Conservation (phyloP, 2,888 invertebrate genomes). For the Chymomyza procnemis region DNA sequence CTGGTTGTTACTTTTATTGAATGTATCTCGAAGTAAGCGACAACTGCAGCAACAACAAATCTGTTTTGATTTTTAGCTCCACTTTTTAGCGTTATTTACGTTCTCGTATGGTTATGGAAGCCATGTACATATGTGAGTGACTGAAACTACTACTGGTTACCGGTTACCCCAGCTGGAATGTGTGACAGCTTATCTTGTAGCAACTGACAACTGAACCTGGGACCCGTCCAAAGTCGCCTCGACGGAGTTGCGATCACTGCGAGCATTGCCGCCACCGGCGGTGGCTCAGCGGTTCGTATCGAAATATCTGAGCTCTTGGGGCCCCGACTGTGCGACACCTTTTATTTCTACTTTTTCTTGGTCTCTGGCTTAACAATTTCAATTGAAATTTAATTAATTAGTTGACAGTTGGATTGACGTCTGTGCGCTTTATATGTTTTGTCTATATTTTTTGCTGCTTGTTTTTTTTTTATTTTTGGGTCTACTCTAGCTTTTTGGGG, state of each 20-base stretch:
- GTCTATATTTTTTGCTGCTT: conserved; percentile 14
- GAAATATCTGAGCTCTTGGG: conserved; percentile 11
- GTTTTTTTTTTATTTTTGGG: conserved; percentile 12
- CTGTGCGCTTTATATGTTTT: conserved; percentile 3
- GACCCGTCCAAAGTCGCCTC: conserved; percentile 38
- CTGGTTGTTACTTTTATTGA: conserved; percentile 70
- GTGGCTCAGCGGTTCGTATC: conserved; percentile 18
- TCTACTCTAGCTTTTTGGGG: conserved; percentile 12
- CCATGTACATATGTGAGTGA: not conserved
- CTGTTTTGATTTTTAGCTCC: conserved; percentile 72
- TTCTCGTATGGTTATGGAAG: conserved; percentile 3
- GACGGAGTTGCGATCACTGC: not conserved
- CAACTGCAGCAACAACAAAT: conserved; percentile 39
- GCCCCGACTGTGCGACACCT: conserved; percentile 61
- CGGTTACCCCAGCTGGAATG: conserved; percentile 50
- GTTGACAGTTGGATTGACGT: conserved; percentile 76
- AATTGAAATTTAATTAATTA: conserved; percentile 78
- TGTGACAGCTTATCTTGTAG: conserved; percentile 77
- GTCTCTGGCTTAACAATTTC: conserved; percentile 72
- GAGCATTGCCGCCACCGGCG: not conserved
- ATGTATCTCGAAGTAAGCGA: conserved; percentile 63
- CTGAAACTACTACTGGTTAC: conserved; percentile 7
- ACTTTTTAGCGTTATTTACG: conserved; percentile 58
- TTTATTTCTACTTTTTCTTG: conserved; percentile 21
- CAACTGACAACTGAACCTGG: conserved; percentile 66